These are phyloP conservation scores for Aspidapion aeneum DNA, from an alignment of 2,888 invertebrate species.

Conservation along the genomic window DNA sequence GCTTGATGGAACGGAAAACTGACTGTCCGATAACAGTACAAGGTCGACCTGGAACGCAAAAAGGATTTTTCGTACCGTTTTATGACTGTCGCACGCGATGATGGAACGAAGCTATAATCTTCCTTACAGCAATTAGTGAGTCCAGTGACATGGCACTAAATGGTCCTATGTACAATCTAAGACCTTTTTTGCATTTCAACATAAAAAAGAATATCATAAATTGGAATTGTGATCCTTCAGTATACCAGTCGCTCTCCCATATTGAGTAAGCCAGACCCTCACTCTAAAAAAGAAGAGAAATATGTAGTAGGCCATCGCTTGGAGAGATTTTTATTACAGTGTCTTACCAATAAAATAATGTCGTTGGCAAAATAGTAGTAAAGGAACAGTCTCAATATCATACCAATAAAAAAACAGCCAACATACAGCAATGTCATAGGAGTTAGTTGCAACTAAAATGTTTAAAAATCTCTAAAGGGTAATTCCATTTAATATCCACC, in stretches of 20 bases:
- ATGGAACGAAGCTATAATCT: background rate
- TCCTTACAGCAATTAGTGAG: background rate
- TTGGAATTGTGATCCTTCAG: background rate
- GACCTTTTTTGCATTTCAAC: background rate
- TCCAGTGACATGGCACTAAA: background rate
- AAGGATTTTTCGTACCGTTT: no score
- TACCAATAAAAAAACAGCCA: constrained; percentile 24
- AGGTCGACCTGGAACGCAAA: no score
- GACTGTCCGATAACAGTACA: no score
- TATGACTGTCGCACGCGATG: no score
- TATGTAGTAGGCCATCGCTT: background rate
- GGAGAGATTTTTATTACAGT: background rate
- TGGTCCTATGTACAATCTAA: background rate
- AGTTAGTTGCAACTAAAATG: constrained; percentile 15
- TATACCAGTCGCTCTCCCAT: background rate
- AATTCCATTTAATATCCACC: no score
- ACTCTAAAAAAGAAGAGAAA: background rate
- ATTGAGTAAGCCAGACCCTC: background rate
- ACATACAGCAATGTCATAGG: constrained; percentile 9
- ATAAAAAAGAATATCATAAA: background rate
- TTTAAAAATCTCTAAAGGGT: no score
- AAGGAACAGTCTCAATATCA: constrained; percentile 27
- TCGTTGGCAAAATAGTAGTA: constrained; percentile 32
- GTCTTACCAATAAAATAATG: constrained; percentile 25
- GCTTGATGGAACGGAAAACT: no score